These are phyloP conservation scores for Octonoba sinensis DNA, from an alignment of 2,888 invertebrate genomes.

Conservation along the genomic window DNA sequence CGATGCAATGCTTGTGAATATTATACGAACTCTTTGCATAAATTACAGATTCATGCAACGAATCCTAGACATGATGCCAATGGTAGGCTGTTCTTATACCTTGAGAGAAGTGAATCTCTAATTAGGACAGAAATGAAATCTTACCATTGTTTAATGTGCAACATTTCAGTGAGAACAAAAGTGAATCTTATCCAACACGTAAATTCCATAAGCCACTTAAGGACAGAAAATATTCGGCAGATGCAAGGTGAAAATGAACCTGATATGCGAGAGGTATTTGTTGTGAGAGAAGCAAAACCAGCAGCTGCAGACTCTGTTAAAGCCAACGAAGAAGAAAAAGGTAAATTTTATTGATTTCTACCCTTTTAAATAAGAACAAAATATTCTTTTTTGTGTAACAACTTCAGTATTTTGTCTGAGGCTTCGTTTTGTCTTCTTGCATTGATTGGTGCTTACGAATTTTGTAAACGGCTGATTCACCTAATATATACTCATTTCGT, in stretches of 20 bases:
- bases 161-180: conserved; percentile 85
- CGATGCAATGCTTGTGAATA: conserved; percentile 98
- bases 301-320: conserved; percentile 27
- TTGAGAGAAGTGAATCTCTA: conserved; percentile 77
- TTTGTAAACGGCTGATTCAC: too few species aligned
- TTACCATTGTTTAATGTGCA: conserved; percentile 85
- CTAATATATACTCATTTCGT: too few species aligned
- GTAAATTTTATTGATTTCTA: conserved; percentile 17
- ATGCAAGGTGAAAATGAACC: conserved; percentile 75
- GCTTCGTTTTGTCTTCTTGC: too few species aligned
- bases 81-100: conserved; percentile 84
- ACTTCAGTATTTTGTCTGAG: background rate
- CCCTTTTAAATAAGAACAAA: background rate
- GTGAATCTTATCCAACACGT: conserved; percentile 88
- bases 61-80: conserved; percentile 92
- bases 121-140: conserved; percentile 72
- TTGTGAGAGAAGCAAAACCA: conserved; percentile 65
- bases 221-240: conserved; percentile 92
- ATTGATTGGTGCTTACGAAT: too few species aligned
- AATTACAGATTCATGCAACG: conserved; percentile 91
- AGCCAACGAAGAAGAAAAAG: conserved; percentile 42
- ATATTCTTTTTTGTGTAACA: background rate
- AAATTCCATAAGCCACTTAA: conserved; percentile 85
- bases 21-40: conserved; percentile 96
- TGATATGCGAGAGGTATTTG: conserved; percentile 66